Conservation (phyloP, 2,113 vertebrate species). For the Copsychus sechellarum region DNA sequence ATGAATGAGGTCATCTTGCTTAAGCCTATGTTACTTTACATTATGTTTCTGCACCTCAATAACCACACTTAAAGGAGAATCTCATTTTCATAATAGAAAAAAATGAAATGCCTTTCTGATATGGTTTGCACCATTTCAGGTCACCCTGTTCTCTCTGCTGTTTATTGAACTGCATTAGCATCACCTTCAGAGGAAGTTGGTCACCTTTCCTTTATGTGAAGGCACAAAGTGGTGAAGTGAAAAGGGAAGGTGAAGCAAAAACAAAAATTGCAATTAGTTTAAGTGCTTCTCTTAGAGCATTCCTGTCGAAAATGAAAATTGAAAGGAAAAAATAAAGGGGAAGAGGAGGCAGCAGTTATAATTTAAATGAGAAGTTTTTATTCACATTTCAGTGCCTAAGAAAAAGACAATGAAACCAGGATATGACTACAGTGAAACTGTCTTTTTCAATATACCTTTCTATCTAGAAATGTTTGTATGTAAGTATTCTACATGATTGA, state of each 20-base stretch:
- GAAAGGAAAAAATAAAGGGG: not conserved
- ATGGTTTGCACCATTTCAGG: slow-evolving; percentile 20
- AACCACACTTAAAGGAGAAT: slow-evolving; percentile 36
- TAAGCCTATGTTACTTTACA: slow-evolving; percentile 33
- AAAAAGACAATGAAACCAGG: not conserved
- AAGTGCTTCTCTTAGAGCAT: slow-evolving; percentile 19
- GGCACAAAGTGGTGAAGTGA: not conserved
- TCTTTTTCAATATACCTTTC: not conserved
- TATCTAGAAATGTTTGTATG: not conserved
- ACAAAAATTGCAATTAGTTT: slow-evolving; percentile 49
- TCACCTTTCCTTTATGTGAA: slow-evolving; percentile 28
- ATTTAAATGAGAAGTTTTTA: not conserved
- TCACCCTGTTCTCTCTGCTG: slow-evolving; percentile 1
- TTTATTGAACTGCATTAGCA: slow-evolving; percentile 52
- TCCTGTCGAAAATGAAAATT: slow-evolving; percentile 3
- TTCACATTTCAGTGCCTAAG: not conserved
- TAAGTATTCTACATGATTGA: not conserved
- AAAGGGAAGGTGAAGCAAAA: slow-evolving; percentile 14
- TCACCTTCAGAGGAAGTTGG: slow-evolving; percentile 43
- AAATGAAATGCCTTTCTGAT: slow-evolving; percentile 50
- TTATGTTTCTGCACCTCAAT: slow-evolving; percentile 39
- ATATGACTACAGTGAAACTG: not conserved
- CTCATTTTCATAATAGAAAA: slow-evolving; percentile 52
- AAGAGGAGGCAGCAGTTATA: not conserved
- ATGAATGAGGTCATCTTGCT: slow-evolving; percentile 42